Evolutionary conservation across 2,797 vertebrate species (phyloP).

Genomic region (Anableps anableps): DNA sequence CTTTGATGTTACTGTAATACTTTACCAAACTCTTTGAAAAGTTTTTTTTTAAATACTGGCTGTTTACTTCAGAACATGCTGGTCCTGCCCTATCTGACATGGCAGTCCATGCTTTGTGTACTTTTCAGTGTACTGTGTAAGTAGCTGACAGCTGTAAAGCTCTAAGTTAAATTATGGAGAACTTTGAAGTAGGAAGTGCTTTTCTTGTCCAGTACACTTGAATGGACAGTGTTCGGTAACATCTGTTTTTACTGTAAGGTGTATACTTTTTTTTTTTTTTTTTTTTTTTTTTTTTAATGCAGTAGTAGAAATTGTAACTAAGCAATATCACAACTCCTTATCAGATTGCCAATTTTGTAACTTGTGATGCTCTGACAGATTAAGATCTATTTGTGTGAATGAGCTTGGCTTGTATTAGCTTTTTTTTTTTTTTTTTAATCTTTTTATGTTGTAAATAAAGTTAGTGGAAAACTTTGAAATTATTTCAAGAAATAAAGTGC

Average conservation of each 20-base stretch:
- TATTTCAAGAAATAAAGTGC: no score
- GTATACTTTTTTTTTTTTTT: neutral
- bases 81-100: conserved; percentile 11
- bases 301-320: neutral
- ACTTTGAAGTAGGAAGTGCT: neutral
- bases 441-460: conserved; percentile 62
- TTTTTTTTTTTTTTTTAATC: conserved; percentile 8
- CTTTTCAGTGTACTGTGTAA: conserved; percentile 6
- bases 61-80: conserved; percentile 48
- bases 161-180: conserved; percentile 17
- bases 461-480: conserved; percentile 21
- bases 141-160: conserved; percentile 27
- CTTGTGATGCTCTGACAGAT: neutral
- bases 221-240: neutral
- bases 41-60: conserved; percentile 39
- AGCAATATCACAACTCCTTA: neutral
- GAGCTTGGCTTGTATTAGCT: conserved; percentile 15
- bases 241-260: conserved; percentile 4
- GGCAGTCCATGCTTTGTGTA: conserved; percentile 21
- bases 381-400: conserved; percentile 14
- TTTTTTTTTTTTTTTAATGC: conserved; percentile 14
- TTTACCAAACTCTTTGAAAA: conserved; percentile 39
- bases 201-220: neutral
- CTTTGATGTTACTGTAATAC: conserved; percentile 58
- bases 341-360: conserved; percentile 36